Evolutionary conservation across 1,140 invertebrate genomes (phyloP), one percentile per base, ranked within the genome.

Genomic region (Macrosteles quadrilineatus): DNA sequence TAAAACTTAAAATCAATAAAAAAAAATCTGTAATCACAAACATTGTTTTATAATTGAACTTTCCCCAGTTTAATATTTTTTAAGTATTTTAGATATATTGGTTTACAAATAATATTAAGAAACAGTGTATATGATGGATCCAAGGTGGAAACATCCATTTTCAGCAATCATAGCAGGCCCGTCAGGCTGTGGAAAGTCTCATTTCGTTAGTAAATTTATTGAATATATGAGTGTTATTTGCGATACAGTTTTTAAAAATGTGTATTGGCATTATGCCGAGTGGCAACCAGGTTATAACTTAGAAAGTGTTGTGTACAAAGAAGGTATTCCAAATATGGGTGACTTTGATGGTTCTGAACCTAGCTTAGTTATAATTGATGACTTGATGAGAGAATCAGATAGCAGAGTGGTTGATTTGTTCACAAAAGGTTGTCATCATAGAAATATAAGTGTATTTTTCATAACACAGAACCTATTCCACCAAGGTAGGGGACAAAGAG

Each of bases 361-460:
- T 11, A 43, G 17, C 17, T 17, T 43, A 11, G 36, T 43, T 43
- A 43, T 55, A 55, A 55, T 55, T 11, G 50, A 55, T 55, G 50
- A 55, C 23, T 55, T 55, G 23, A 55, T 55, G 50, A 6, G 50
- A 23, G 50, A 55, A 23, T 55, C 50, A 55, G 50, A 55, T 6
- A 11, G 11, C 6, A n/a, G n/a, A n/a, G n/a, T n/a, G n/a, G n/a
- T n/a, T n/a, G n/a, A n/a, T n/a, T n/a, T n/a, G n/a, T n/a, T n/a
- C n/a, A n/a, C n/a, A n/a, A n/a, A n/a, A n/a, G n/a, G n/a, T n/a
- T n/a, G n/a, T n/a, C n/a, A n/a, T 55, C 50, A 55, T 23, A 55
- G 23, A 55, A 55, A 55, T 55, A 23, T 55, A 55, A 55, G 50
- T 55, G 36, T 55, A n/a, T 55, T 55, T 55, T 23, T 23, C 19